Base-by-base conservation (phyloP, 2,797 vertebrate species). In the Takifugu ocellatus region DNA sequence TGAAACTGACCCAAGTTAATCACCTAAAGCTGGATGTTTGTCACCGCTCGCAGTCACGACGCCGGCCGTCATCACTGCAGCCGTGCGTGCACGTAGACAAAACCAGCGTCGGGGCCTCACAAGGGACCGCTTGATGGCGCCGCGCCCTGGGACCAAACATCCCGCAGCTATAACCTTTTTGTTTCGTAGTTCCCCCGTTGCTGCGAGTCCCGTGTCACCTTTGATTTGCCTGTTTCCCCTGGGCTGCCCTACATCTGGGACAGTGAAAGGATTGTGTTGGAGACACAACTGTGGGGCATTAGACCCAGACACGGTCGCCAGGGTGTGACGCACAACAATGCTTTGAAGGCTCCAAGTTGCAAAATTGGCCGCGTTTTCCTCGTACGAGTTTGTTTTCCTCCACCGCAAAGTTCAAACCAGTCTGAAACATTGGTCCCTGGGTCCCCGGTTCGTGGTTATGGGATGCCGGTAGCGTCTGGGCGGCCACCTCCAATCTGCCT, bases 231-330 rank as follows among this genome's bases (percentile, higher is more conserved):
- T 8, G 27, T 45, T 49, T 65, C 63, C 49, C 63, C 51, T 66
- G 43, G 72, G 73, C 74, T 67, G 54, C 60, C 75, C 49, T 71
- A 24, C 57, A 55, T 79, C 70, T 68, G 68, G 75, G 69, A 63
- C 63, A 44, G 73, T 69, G 44, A n/a, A 0, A 43, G 63, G 50
- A 53, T 66, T 76, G 76, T 82, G 70, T 83, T 79, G 56, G 69
- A 74, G 81, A 83, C 74, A 79, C 65, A 72, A 85, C 84, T 88
- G 84, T 82, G 61, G 84, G 74, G 72, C 81, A 87, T 89, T 88
- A 86, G 86, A 83, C 80, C 82, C 82, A 78, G 82, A 62, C 60
- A 66, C 36, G 1, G 62, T 54, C 85, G 86, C 85, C 85, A 85
- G 78, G 58, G 55, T 56, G 67, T 88, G 87, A 89, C 78, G 74